phyloP scores from a whole-genome alignment of 2,797 vertebrate genomes.

The Triplophysa yarkandensis region DNA sequence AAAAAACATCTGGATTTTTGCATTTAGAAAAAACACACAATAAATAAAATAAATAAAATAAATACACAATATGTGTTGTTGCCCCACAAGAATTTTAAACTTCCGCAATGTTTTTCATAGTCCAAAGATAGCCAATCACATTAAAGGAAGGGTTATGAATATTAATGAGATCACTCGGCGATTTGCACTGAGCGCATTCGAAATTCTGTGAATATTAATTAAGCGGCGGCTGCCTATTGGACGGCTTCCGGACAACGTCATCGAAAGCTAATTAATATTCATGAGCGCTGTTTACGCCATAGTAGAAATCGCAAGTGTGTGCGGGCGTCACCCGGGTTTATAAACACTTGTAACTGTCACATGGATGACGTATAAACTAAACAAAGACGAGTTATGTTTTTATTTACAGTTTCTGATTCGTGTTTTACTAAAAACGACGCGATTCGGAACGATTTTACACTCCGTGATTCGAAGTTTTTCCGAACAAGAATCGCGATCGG shows the following conservation, averaged over 20 bases:
- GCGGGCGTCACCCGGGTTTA: slow-evolving; percentile 77
- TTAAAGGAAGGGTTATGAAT: neutral
- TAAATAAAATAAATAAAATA: neutral
- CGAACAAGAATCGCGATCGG: neutral
- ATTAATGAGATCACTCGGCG: neutral
- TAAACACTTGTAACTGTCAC: slow-evolving; percentile 53
- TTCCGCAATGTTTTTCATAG: slow-evolving; percentile 75
- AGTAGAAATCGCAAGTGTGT: slow-evolving; percentile 36
- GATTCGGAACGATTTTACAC: neutral
- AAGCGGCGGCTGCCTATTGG: neutral
- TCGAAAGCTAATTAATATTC: slow-evolving; percentile 10
- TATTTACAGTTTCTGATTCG: neutral
- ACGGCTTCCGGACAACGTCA: neutral
- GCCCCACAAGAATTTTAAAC: slow-evolving; percentile 68
- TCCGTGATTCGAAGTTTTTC: neutral
- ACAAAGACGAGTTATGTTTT: slow-evolving; percentile 20
- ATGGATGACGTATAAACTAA: slow-evolving; percentile 49
- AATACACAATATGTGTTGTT: neutral
- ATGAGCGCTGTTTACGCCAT: neutral
- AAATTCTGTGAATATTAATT: neutral
- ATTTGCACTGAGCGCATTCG: neutral
- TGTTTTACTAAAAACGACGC: slow-evolving; percentile 45
- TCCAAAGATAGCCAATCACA: slow-evolving; percentile 3
- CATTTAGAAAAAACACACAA: neutral
- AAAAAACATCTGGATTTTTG: neutral